Evolutionary conservation across 2,888 invertebrate genomes (phyloP).

Genomic region (Eupithecia vulgata): DNA sequence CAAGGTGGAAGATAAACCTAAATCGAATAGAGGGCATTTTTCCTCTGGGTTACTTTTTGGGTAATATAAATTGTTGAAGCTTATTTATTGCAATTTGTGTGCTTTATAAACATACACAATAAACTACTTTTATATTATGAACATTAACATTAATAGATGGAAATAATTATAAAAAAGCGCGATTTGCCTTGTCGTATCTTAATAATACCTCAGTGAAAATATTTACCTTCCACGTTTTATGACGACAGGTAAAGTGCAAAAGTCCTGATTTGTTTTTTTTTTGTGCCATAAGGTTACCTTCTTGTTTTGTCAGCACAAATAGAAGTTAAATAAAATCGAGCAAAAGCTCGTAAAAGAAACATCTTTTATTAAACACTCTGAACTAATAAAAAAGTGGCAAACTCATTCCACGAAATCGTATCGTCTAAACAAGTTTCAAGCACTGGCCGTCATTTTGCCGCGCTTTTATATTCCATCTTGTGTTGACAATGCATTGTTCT

Average conservation of each 20-base stretch:
- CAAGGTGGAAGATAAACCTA: slow-evolving; percentile 17
- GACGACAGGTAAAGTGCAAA: background rate
- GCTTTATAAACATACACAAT: background rate
- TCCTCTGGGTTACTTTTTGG: background rate
- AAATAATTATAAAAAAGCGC: too few relatives aligned
- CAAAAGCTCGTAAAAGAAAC: slow-evolving; percentile 1
- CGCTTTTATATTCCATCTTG: slow-evolving; percentile 79
- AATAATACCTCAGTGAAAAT: too few relatives aligned
- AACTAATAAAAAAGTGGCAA: slow-evolving; percentile 13
- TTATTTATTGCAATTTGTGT: background rate
- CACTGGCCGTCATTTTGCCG: slow-evolving; percentile 60
- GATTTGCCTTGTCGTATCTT: too few relatives aligned
- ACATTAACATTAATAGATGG: too few relatives aligned
- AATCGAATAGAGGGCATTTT: background rate
- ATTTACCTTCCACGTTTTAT: background rate
- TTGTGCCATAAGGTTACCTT: too few relatives aligned
- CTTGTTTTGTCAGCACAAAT: background rate
- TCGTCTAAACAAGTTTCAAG: slow-evolving; percentile 53
- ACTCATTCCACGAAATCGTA: slow-evolving; percentile 49
- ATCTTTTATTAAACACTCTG: slow-evolving; percentile 2
- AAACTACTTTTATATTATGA: background rate
- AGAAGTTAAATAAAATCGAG: background rate
- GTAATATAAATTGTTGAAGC: background rate
- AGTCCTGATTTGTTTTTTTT: background rate
- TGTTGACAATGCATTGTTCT: slow-evolving; percentile 78